A percentile compares a stretch with the other conserved stretches of the same genome.
Evolutionary conservation across 1,140 invertebrate species (phyloP).

Genomic region (Melanaphis sacchari): DNA sequence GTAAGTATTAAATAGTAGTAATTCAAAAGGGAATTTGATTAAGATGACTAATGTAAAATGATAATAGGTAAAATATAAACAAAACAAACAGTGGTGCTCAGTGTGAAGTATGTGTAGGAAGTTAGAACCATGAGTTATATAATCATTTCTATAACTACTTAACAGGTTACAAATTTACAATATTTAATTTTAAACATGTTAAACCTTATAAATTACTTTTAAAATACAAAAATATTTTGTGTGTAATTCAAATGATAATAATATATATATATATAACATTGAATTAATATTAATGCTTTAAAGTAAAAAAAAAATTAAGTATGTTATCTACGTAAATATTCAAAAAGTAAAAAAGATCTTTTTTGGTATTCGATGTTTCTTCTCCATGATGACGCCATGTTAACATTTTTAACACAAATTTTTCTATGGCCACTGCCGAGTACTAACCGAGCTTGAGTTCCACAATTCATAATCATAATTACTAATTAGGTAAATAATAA

Average conservation of each 20-base stretch:
- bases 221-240: background rate
- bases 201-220: background rate
- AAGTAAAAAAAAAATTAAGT: background rate
- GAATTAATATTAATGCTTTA: background rate
- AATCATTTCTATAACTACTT: too few relatives aligned
- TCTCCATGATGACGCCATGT: conserved; percentile 43
- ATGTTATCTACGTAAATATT: background rate
- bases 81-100: conserved; percentile 29
- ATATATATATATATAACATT: background rate
- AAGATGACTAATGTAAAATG: background rate
- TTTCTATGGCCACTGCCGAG: background rate
- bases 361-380: background rate
- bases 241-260: background rate
- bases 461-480: too few relatives aligned
- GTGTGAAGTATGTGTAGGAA: background rate
- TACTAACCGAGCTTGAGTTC: too few relatives aligned
- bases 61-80: conserved; percentile 20
- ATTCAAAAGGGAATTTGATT: conserved; percentile 28
- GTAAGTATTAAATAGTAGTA: background rate
- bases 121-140: background rate
- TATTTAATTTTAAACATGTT: background rate
- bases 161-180: too few relatives aligned
- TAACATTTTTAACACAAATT: conserved; percentile 9
- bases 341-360: background rate
- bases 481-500: too few relatives aligned